Percentiles rank a stretch among this genome's conserved stretches.
These are phyloP conservation scores for Podotricha telesiphe DNA, from an alignment of 2,888 invertebrate species.

Conservation along the genomic window DNA sequence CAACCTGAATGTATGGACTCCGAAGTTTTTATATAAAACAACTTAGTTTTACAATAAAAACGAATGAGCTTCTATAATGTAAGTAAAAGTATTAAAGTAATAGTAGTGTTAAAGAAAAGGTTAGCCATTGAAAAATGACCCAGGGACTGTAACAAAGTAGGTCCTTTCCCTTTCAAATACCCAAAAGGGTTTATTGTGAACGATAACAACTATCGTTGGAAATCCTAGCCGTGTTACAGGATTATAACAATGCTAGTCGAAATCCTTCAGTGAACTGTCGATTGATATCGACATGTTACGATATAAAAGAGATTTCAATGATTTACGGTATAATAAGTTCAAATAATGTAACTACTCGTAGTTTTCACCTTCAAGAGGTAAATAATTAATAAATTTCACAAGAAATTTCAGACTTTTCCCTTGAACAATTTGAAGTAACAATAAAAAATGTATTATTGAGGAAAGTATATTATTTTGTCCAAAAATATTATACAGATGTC, in stretches of 20 bases:
- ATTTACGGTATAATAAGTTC: neutral
- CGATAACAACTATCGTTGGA: constrained; percentile 35
- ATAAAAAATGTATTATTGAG: too few species aligned
- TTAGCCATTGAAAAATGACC: constrained; percentile 23
- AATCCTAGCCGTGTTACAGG: constrained; percentile 21
- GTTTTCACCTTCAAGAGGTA: too few species aligned
- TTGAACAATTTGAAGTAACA: too few species aligned
- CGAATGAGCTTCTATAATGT: neutral
- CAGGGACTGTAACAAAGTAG: constrained; percentile 29
- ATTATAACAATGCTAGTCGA: constrained; percentile 21
- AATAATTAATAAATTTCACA: too few species aligned
- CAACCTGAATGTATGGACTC: too few species aligned
- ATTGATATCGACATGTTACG: constrained; percentile 9
- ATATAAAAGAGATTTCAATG: neutral
- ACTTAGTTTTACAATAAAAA: neutral
- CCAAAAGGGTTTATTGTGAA: constrained; percentile 30
- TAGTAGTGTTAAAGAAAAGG: constrained; percentile 34
- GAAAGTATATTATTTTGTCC: too few species aligned
- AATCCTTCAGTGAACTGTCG: neutral
- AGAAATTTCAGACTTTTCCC: too few species aligned
- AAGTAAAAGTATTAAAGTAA: constrained; percentile 18
- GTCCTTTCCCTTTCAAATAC: constrained; percentile 36
- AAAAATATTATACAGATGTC: too few species aligned
- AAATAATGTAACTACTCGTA: too few species aligned
- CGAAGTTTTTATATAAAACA: too few species aligned